Evolutionary conservation across 2,888 invertebrate genomes (phyloP), one percentile per base, ranked within the genome.

Genomic region (Pseudeuparius sepicola): DNA sequence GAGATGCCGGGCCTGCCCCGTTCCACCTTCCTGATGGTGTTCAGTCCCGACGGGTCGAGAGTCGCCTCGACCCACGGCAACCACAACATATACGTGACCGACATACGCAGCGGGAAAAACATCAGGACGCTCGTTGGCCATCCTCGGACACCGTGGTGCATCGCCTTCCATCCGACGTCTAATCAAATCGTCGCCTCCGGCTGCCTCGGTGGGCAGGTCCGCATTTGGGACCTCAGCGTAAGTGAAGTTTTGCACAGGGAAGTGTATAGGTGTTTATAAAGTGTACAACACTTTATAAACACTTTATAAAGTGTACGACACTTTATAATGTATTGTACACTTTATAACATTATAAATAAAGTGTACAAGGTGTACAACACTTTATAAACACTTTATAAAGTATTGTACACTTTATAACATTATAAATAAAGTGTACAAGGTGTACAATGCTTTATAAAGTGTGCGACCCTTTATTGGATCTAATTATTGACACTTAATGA

Each of bases 21-120:
- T 54, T 81, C 86, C 31, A 86, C 87, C 36, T 87, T 86, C 64
- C 67, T 88, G 41, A 83, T 86, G 78, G 84, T 83, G 40, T 88
- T 87, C 55, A 88, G 87, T 68, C 82, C 83, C 39, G 85, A 88
- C 70, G 84, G 87, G 43, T 78, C 78, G 6, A 79, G 78, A 65
- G 75, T 85, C 31, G 89, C 88, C 27, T 88, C 88, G 4, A 83
- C 87, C 1, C 88, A 90, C 65, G 88, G 88, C 12, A 87, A 90
- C 60, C 89, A 89, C 57, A 80, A 82, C 58, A 79, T 90, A 17
- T 84, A 88, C 58, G 79, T 90, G 15, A 83, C 82, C 10, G 84
- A 88, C 54, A 61, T 87, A 24, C 70, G 75, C 12, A 84, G 75
- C 49, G 86, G 86, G 1, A 80, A 79, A 55, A 80, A 84, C 54